A percentile compares a stretch with the other conserved stretches of the same genome.
phyloP scores from a whole-genome alignment of 2,113 vertebrate species.

The Copsychus sechellarum region DNA sequence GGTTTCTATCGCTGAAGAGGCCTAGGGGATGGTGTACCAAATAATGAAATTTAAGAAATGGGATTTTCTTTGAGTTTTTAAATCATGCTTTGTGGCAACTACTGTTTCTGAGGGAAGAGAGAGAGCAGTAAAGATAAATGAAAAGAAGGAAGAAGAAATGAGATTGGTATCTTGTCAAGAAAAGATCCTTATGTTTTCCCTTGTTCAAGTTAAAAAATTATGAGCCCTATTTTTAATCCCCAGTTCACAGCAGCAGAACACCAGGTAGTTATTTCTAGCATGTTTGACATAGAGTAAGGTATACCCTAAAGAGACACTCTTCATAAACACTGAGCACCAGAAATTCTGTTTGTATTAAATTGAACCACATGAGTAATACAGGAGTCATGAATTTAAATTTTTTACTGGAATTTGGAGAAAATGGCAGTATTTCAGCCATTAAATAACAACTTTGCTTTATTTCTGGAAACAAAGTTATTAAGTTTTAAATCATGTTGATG shows the following conservation, averaged over 20 bases:
- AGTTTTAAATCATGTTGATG: conserved; percentile 69
- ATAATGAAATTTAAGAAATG: neutral
- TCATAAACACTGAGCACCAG: conserved; percentile 66
- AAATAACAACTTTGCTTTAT: conserved; percentile 73
- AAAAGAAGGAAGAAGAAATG: rapidly evolving
- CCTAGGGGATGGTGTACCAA: neutral
- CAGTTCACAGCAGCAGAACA: conserved; percentile 24
- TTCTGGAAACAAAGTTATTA: conserved; percentile 76
- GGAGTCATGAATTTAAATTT: conserved; percentile 75
- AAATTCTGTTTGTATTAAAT: conserved; percentile 73
- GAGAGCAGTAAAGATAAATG: neutral
- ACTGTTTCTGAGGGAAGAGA: neutral
- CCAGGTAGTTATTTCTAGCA: conserved; percentile 52
- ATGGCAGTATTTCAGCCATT: conserved; percentile 69
- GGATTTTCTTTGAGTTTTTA: neutral
- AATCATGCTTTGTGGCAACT: neutral
- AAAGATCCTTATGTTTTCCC: neutral
- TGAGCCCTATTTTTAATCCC: conserved; percentile 40
- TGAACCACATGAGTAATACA: conserved; percentile 71
- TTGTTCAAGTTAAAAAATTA: conserved; percentile 39
- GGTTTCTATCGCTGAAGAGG: neutral
- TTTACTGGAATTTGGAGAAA: conserved; percentile 70
- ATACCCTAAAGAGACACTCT: conserved; percentile 61
- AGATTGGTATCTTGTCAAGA: neutral
- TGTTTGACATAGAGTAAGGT: conserved; percentile 66